Evolutionary conservation across 37 sponge, comb jelly and placozoan species (phyloP), one percentile per base, ranked within the genome.

Genomic region (Axinella damicornis): DNA sequence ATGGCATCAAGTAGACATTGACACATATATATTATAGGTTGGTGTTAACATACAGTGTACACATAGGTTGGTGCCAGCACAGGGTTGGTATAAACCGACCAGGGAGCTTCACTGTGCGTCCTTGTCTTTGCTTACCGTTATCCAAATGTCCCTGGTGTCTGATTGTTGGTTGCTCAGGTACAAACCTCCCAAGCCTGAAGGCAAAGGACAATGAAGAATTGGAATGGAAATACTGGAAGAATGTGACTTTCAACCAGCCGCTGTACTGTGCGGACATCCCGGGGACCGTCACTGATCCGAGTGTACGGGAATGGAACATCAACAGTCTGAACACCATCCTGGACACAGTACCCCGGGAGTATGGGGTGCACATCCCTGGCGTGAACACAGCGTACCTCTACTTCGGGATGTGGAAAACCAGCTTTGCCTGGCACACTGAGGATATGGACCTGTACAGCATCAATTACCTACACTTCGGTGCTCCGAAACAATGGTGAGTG

Each of bases 371-470:
- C 32, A 99, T 99, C 24, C 99, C 99, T 21, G 99, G 99, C 20
- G 99, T 99, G 33, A 95, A 97, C 83, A 93, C 99, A 1, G 93
- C 99, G 30, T 99, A 99, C 76, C 86, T 99, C 65, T 99, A 99
- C 87, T 97, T 97, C 84, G 99, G 99, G 30, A 97, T 97, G 97
- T 99, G 99, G 99, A 84, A 88, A 85, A 86, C 97, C 25, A 85
- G 92, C 2, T 99, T 99, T 80, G 97, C 97, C 53, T 99, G 99
- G 99, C 99, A 99, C 77, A 97, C 96, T 18, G 99, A 99, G 34
- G 99, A 99, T 82, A 97, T 99, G 97, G 99, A 99, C 65, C 91
- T 99, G 20, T 97, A 99, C 88, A 86, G 88, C 70, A 99, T 99
- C 75, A 99, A 99, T 81, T 99, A 99, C 75, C 88, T 99, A 24